These are phyloP conservation scores for Pardosa pseudoannulata DNA, from an alignment of 2,888 invertebrate species.

Conservation along the genomic window DNA sequence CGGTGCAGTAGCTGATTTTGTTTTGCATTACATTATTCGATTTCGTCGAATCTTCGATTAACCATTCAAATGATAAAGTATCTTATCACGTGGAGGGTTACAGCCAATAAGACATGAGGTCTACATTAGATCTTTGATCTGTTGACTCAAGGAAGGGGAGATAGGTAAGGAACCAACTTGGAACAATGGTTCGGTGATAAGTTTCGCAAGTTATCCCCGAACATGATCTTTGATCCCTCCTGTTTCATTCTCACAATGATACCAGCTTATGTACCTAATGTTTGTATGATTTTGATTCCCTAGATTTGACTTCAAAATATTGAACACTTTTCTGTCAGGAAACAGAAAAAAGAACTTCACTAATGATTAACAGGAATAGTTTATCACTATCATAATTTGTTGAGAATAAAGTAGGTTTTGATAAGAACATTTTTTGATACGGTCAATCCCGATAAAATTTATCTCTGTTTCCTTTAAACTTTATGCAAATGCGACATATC, in stretches of 20 bases:
- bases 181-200: conserved; percentile 39
- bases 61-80: conserved; percentile 49
- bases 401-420: too few species aligned
- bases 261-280: not conserved
- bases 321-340: too few species aligned
- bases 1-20: conserved; percentile 24
- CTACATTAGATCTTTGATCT: conserved; percentile 36
- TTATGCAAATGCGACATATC: too few species aligned
- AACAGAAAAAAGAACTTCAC: too few species aligned
- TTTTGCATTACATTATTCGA: conserved; percentile 27
- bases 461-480: too few species aligned
- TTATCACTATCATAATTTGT: too few species aligned
- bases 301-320: too few species aligned
- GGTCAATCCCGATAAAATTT: too few species aligned
- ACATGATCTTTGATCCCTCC: conserved; percentile 43
- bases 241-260: conserved; percentile 37
- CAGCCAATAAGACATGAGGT: not conserved
- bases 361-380: too few species aligned
- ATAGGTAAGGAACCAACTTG: conserved; percentile 25
- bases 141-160: conserved; percentile 48
- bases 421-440: too few species aligned
- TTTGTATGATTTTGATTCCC: not conserved
- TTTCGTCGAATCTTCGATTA: conserved; percentile 42
- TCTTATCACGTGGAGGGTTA: conserved; percentile 23
- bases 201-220: not conserved